These are phyloP conservation scores for Acrobasis suavella DNA, from an alignment of 2,888 invertebrate genomes.

Conservation along the genomic window DNA sequence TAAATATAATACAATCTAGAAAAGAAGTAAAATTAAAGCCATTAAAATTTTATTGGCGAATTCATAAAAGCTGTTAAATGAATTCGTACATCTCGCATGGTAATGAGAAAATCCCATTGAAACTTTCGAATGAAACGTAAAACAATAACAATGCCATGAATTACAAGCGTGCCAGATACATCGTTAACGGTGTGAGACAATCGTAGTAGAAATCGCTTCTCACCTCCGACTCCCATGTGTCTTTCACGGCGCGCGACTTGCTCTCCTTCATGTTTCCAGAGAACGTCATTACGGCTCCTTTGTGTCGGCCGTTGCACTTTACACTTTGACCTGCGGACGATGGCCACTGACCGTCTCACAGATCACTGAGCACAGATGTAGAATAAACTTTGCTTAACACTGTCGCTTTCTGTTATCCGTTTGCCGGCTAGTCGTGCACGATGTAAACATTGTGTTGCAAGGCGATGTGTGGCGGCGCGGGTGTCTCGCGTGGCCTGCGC, in stretches of 20 bases:
- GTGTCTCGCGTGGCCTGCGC: constrained; percentile 36
- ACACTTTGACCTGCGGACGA: constrained; percentile 47
- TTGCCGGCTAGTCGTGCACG: constrained; percentile 48
- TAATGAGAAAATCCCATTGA: constrained; percentile 48
- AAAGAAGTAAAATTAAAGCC: not conserved
- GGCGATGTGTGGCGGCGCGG: constrained; percentile 32
- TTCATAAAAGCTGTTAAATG: constrained; percentile 5
- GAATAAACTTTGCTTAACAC: constrained; percentile 55
- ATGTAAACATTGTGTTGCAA: constrained; percentile 57
- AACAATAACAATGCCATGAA: constrained; percentile 53
- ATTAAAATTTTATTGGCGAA: not conserved
- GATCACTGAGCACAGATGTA: constrained; percentile 44
- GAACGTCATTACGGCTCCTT: constrained; percentile 68
- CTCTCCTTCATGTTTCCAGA: constrained; percentile 77
- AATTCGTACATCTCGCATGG: constrained; percentile 11
- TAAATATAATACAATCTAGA: not conserved
- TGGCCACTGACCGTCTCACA: constrained; percentile 37
- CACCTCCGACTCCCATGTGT: constrained; percentile 78
- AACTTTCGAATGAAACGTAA: constrained; percentile 50
- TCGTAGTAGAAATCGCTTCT: constrained; percentile 50
- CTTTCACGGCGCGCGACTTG: constrained; percentile 69
- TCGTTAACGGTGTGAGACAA: constrained; percentile 34
- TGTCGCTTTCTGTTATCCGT: constrained; percentile 70
- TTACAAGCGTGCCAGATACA: constrained; percentile 50
- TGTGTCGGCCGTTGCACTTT: constrained; percentile 60